phyloP scores from a whole-genome alignment of 2,113 vertebrate genomes.

The Lophura nycthemera region DNA sequence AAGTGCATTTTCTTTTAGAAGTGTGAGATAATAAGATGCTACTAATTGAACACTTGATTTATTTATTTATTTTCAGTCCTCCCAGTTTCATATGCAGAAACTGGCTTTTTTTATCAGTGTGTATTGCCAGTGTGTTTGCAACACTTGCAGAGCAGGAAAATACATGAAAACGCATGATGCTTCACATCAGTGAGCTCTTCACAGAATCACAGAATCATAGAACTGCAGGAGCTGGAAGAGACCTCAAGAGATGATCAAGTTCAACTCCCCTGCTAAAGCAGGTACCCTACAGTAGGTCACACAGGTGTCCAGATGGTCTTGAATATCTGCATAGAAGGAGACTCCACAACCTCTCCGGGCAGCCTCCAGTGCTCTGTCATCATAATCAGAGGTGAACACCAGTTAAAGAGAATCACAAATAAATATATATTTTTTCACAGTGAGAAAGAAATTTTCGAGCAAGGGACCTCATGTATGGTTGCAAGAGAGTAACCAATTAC shows the following conservation, averaged over 20 bases:
- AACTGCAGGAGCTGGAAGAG: too few species aligned
- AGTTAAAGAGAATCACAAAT: neutral
- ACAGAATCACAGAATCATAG: too few species aligned
- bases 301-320: too few species aligned
- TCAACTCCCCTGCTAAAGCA: too few species aligned
- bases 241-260: too few species aligned
- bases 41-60: conserved; percentile 27
- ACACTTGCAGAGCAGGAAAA: neutral
- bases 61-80: neutral
- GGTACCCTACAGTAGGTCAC: too few species aligned
- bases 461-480: neutral
- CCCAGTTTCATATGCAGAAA: conserved; percentile 7
- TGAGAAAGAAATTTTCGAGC: neutral
- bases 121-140: neutral
- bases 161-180: too few species aligned
- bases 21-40: conserved; percentile 36
- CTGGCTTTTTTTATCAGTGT: neutral
- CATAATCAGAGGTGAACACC: neutral
- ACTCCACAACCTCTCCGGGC: too few species aligned
- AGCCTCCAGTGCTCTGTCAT: too few species aligned
- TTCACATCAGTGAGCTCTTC: neutral
- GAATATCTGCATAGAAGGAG: too few species aligned
- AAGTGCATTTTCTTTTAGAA: conserved; percentile 36
- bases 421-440: neutral
- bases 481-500: neutral